Percentiles rank a stretch among this genome's conserved stretches.
phyloP scores from a whole-genome alignment of 1,140 invertebrate species.

The Riptortus pedestris region DNA sequence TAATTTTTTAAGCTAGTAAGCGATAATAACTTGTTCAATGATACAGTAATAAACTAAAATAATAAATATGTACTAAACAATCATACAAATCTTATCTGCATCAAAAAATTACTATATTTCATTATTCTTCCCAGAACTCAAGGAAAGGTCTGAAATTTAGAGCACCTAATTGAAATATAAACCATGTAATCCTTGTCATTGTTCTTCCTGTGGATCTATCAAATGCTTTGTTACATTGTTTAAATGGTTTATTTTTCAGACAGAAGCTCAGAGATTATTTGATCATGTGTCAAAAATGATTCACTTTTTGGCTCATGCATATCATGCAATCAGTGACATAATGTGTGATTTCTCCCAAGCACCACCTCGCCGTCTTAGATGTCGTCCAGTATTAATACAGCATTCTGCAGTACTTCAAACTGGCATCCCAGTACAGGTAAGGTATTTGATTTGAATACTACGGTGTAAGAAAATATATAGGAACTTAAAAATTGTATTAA shows the following conservation, averaged over 20 bases:
- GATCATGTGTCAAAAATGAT: conserved; percentile 64
- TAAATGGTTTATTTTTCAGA: conserved; percentile 35
- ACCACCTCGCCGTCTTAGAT: conserved; percentile 58
- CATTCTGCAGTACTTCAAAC: conserved; percentile 50
- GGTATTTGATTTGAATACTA: conserved; percentile 38
- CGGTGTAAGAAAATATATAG: not conserved
- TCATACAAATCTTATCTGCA: no score
- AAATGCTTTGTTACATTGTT: no score
- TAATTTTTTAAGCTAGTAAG: no score
- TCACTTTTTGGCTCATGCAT: conserved; percentile 74
- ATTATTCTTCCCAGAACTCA: no score
- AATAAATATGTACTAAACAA: no score
- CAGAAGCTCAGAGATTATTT: conserved; percentile 51
- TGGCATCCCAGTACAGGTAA: conserved; percentile 54
- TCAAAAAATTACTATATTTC: no score
- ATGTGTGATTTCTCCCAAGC: conserved; percentile 56
- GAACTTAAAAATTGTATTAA: not conserved
- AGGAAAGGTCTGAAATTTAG: no score
- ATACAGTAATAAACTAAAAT: no score
- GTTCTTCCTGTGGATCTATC: no score
- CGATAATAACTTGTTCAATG: no score
- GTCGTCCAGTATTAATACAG: conserved; percentile 60
- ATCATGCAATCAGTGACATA: conserved; percentile 78
- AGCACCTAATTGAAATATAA: no score
- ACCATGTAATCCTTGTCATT: no score